Conservation (phyloP, 1,140 invertebrate genomes). For the Achroia grisella region DNA sequence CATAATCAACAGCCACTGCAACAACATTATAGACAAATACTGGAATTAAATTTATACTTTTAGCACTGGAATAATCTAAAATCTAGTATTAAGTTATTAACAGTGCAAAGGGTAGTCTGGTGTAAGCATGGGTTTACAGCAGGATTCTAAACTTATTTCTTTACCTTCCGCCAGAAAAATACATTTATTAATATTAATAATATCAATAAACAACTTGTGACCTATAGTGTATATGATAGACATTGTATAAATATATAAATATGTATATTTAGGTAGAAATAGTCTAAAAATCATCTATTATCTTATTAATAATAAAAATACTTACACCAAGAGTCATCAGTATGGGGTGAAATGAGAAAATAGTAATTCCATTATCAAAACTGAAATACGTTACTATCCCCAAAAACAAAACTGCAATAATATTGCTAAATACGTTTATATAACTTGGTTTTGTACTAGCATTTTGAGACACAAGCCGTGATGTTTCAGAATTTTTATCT, state of each 20-base stretch:
- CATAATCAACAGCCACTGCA: slow-evolving; percentile 69
- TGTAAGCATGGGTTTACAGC: no score
- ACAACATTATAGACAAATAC: slow-evolving; percentile 9
- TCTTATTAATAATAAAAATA: neutral
- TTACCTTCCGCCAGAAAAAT: no score
- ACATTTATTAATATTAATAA: no score
- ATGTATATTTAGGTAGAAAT: no score
- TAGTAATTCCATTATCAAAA: slow-evolving; percentile 43
- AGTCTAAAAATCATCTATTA: neutral
- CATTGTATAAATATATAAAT: no score
- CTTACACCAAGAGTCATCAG: slow-evolving; percentile 56
- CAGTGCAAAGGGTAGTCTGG: no score
- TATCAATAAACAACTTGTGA: no score
- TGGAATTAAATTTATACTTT: neutral
- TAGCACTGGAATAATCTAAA: no score
- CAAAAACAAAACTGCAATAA: slow-evolving; percentile 39
- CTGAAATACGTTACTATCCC: slow-evolving; percentile 54
- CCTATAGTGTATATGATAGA: no score
- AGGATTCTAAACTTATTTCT: no score
- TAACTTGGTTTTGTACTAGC: slow-evolving; percentile 36
- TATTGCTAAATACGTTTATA: slow-evolving; percentile 51
- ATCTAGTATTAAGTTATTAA: no score
- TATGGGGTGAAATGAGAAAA: slow-evolving; percentile 67
- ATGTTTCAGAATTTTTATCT: slow-evolving; percentile 47
- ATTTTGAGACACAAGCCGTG: slow-evolving; percentile 38